Evolutionary conservation across 2,113 vertebrate genomes (phyloP).

Genomic region (Rhizomys pruinosus): DNA sequence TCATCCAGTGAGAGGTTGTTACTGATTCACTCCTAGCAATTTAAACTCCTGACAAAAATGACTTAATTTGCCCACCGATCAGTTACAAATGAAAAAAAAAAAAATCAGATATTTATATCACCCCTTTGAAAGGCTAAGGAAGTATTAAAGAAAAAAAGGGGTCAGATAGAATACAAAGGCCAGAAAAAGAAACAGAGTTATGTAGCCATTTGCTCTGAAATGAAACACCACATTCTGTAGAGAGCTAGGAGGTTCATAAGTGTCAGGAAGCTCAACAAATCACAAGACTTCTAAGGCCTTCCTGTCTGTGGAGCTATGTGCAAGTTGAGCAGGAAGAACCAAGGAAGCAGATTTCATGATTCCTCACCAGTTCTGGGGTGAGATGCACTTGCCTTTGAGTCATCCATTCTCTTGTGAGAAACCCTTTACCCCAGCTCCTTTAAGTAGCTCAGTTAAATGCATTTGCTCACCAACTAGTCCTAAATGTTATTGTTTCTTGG

Average conservation of each 20-base stretch:
- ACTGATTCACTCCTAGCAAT: not conserved
- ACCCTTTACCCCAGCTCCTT: not conserved
- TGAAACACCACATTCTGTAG: not conserved
- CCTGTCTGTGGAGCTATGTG: not conserved
- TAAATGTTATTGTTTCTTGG: not conserved
- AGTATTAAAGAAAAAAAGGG: not conserved
- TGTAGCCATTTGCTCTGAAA: not conserved
- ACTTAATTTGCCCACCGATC: not conserved
- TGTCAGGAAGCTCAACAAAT: not conserved
- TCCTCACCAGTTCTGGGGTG: not conserved
- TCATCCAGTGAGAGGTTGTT: not conserved
- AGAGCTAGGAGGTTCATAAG: not conserved
- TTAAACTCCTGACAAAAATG: not conserved
- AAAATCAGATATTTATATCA: not conserved
- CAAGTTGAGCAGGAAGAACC: not conserved
- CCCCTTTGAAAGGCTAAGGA: not conserved
- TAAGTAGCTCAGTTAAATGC: not conserved
- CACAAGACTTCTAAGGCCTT: too few relatives aligned
- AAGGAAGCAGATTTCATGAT: not conserved
- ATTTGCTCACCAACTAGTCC: not conserved
- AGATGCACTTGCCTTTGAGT: too few relatives aligned
- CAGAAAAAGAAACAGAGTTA: not conserved
- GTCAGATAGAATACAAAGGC: not conserved
- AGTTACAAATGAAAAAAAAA: not conserved
- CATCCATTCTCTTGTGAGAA: not conserved